Base-by-base conservation (phyloP, 2,113 vertebrate genomes). In the Anolis carolinensis region DNA sequence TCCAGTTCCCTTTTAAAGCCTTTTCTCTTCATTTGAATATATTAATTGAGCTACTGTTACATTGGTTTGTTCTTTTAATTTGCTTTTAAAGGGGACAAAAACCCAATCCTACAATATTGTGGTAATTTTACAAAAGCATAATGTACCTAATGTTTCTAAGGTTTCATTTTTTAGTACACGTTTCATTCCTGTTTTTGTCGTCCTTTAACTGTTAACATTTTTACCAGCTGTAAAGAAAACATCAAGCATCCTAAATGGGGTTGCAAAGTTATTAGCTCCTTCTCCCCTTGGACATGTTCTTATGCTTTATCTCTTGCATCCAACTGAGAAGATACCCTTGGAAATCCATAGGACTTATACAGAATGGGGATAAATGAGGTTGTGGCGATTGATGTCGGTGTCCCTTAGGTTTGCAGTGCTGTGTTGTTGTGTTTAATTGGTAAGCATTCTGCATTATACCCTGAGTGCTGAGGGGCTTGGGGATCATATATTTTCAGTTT, bases 301-400 rank as follows among this genome's bases (percentile, higher is more conserved):
- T 0, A 0, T 74, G 82, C 89, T 92, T 94, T 91, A 90, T 89
- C 18, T 4, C 87, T 90, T 74, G 82, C 91, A 89, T 90, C 88
- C 86, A 78, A 91, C 85, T 90, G 82, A 91, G 62, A n/a, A 93
- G 86, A 87, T 84, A 84, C 86, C 79, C 92, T 90, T 91, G 89
- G 88, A 93, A 88, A 81, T 91, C 87, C 73, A 1, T 87, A 79
- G 86, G 88, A 89, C 92, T 93, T 92, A 81, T 86, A 79, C 86
- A 81, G 93, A 87, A 73, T 65, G 65, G 79, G 70, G 80, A 88
- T 85, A 48, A 52, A 87, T 86, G 86, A 90, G 81, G 84, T 90
- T 30, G 87, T 83, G 59, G 88, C 27, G 0, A 63, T 83, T 81
- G 91, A 81, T 93, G 88, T 91, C 89, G 88, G 85, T 84, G 89